A percentile compares a stretch with the other conserved stretches of the same genome.
These are phyloP conservation scores for Drosophila auraria DNA, from an alignment of 1,140 invertebrate genomes.

Conservation along the genomic window DNA sequence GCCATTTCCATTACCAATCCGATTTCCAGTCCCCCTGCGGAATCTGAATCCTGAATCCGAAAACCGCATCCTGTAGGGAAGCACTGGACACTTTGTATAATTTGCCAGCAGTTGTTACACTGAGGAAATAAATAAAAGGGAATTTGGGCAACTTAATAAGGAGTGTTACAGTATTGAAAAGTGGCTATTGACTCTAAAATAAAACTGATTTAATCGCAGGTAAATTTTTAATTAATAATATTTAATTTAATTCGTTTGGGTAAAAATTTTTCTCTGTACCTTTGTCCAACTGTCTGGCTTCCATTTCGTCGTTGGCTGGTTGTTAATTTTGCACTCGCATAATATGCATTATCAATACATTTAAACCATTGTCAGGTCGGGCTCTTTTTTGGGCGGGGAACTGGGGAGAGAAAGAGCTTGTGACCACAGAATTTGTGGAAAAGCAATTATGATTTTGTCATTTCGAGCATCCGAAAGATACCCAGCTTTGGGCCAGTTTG, in stretches of 20 bases:
- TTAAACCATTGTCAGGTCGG: conserved; percentile 75
- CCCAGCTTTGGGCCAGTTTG: conserved; percentile 35
- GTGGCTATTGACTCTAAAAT: not conserved
- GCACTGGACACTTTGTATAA: conserved; percentile 62
- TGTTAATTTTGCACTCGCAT: conserved; percentile 76
- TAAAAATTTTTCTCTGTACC: not conserved
- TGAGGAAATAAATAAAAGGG: not conserved
- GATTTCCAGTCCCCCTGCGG: not conserved
- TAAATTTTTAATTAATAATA: fast-evolving
- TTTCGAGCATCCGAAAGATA: conserved; percentile 70
- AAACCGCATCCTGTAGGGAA: conserved; percentile 63
- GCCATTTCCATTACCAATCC: conserved; percentile 2
- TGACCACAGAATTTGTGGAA: conserved; percentile 69
- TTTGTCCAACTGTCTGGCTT: conserved; percentile 39
- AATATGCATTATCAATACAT: conserved; percentile 83
- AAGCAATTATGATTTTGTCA: conserved; percentile 84
- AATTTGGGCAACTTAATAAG: no score
- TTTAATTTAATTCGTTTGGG: not conserved
- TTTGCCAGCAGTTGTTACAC: conserved; percentile 48
- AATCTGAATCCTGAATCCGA: conserved; percentile 20
- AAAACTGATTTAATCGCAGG: not conserved
- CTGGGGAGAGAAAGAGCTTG: conserved; percentile 14
- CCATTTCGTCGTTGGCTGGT: conserved; percentile 33
- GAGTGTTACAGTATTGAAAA: no score
- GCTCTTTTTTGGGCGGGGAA: conserved; percentile 20